Conservation (phyloP, 2,113 vertebrate species). For the Passer domesticus region DNA sequence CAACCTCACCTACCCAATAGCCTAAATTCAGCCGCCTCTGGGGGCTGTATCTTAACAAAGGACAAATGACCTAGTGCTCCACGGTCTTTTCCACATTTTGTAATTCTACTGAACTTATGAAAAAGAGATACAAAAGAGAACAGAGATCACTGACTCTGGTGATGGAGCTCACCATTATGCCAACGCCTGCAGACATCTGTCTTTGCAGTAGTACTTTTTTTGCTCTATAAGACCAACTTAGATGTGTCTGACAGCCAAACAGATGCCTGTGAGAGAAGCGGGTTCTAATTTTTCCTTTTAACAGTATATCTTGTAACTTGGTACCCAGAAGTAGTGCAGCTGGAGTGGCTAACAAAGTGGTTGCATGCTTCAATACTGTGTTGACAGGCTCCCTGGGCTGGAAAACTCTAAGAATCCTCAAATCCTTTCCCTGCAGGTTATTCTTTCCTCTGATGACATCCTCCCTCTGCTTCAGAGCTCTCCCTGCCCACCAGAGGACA, state of each 20-base stretch:
- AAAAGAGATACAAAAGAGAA: not conserved
- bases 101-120: not conserved
- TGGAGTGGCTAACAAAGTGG: not conserved
- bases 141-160: not conserved
- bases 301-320: not conserved
- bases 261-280: not conserved
- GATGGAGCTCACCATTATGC: not conserved
- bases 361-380: not conserved
- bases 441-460: not conserved
- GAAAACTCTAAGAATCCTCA: not conserved
- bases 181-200: not conserved
- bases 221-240: not conserved
- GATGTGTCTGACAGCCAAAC: not conserved
- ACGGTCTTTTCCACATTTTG: not conserved
- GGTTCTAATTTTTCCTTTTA: not conserved
- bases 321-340: not conserved
- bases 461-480: not conserved
- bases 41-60: not conserved
- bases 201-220: not conserved
- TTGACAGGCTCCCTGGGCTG: not conserved
- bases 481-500: not conserved
- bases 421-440: not conserved
- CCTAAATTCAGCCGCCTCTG: not conserved
- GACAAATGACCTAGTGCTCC: not conserved
- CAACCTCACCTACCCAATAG: accelerated